These are phyloP conservation scores for Caenorhabditis zanzibari DNA, from an alignment of 2,888 invertebrate genomes.

Conservation along the genomic window DNA sequence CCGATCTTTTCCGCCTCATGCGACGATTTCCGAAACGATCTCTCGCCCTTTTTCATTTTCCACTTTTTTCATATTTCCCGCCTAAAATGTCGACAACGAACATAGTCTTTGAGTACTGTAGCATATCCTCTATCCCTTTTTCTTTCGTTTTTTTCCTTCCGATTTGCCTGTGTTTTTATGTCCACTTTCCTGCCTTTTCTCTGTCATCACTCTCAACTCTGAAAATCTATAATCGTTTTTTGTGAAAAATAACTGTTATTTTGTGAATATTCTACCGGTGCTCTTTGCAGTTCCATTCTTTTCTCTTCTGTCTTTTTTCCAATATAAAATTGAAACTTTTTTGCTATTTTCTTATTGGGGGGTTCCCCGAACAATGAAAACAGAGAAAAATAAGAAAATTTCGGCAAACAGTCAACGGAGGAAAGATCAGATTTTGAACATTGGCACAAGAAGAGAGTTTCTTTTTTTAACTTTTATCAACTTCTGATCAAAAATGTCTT, in stretches of 20 bases:
- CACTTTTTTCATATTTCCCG: not conserved
- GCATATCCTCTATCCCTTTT: constrained; percentile 39
- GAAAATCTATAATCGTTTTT: not conserved
- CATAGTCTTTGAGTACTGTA: constrained; percentile 6
- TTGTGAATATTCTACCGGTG: constrained; percentile 64
- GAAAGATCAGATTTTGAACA: constrained; percentile 54
- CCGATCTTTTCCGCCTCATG: constrained; percentile 32
- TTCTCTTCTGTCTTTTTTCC: constrained; percentile 1
- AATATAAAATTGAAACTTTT: not conserved
- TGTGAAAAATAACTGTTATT: constrained; percentile 40
- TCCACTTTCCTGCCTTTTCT: constrained; percentile 36
- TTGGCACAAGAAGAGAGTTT: constrained; percentile 14
- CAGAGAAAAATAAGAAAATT: constrained; percentile 19
- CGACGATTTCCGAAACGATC: constrained; percentile 54
- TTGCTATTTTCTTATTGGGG: not conserved
- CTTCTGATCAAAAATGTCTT: not conserved
- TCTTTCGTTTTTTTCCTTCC: not conserved
- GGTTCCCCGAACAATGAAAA: constrained; percentile 54
- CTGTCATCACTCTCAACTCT: not conserved
- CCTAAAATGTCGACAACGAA: constrained; percentile 18
- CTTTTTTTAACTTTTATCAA: not conserved
- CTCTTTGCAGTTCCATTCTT: constrained; percentile 37
- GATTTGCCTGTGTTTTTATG: constrained; percentile 29
- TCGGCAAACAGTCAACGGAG: constrained; percentile 29
- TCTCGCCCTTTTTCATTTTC: constrained; percentile 23